Base-by-base conservation (phyloP, 2,797 vertebrate genomes). In the Epinephelus coioides region DNA sequence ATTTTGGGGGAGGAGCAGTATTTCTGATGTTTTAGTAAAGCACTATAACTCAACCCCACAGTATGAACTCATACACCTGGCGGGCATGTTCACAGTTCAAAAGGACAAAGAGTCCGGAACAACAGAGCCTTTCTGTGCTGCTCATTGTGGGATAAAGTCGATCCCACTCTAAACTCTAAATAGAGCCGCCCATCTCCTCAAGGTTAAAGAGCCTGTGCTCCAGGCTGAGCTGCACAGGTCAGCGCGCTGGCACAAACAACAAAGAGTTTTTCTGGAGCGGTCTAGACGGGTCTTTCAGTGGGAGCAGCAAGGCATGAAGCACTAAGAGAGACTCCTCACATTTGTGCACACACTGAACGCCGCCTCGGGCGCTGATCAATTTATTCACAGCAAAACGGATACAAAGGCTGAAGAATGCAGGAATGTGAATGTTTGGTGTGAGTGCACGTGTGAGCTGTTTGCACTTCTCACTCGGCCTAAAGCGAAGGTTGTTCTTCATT, bases 251-350 rank as follows among this genome's bases (percentile, higher is more conserved):
- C 90, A 89, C 80, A 27, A 67, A 91, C 90, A 93, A 93, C 92
- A 94, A 94, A 92, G 87, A 61, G 21, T 57, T 69, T 84, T 83
- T 86, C 85, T 89, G 74, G 76, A 86, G 79, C 59, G 61, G 86
- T 86, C 86, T 84, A 93, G 93, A 94, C 89, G 19, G 51, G 78
- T 74, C 91, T 93, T 95, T 93, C 88, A 92, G 85, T 46, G 81
- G 66, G 81, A 89, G 91, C 91, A 91, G 79, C 81, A 92, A 90
- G 79, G 91, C 91, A 86, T 94, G 90, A 94, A 93, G 83, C 65
- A 44, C 69, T 27, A 15, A 79, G 77, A 89, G 83, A 82, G 83
- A 85, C 85, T 86, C 82, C 83, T 79, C 70, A 63, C 71, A 68
- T 84, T 75, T 76, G 81, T 44, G 53, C 63, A 73, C 76, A 72